Evolutionary conservation across 1,140 invertebrate species (phyloP).

Genomic region (Trichomalopsis sarcophagae): DNA sequence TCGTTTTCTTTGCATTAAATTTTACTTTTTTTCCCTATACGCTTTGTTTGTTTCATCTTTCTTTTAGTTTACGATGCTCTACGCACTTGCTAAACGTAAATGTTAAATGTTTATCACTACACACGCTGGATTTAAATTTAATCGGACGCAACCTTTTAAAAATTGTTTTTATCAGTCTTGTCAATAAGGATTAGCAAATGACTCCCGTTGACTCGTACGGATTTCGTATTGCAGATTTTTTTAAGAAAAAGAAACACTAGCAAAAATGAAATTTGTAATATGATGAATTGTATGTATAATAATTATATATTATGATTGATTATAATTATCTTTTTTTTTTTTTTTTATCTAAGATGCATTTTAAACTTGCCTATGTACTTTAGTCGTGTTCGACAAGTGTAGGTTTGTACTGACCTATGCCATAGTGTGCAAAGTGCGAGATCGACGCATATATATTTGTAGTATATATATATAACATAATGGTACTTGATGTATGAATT

Average conservation of each 20-base stretch:
- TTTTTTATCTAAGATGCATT: not conserved
- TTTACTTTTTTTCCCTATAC: no score
- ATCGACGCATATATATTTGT: slow-evolving; percentile 57
- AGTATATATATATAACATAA: slow-evolving; percentile 59
- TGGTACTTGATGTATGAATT: slow-evolving; percentile 40
- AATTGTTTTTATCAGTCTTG: not conserved
- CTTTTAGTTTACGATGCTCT: no score
- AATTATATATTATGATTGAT: slow-evolving; percentile 11
- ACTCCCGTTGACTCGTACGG: slow-evolving; percentile 59
- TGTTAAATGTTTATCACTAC: no score
- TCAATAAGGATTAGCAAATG: not conserved
- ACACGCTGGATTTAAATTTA: not conserved
- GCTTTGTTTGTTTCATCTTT: no score
- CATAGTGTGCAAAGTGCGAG: slow-evolving; percentile 39
- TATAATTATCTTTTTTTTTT: not conserved
- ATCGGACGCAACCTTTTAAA: not conserved
- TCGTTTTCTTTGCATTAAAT: no score
- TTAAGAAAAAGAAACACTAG: not conserved
- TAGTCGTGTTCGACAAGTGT: not conserved
- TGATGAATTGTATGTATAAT: slow-evolving; percentile 30
- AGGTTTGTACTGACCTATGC: not conserved
- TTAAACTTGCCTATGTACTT: slow-evolving; percentile 29
- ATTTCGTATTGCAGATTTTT: not conserved
- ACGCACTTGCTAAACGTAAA: no score
- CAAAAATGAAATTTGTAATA: slow-evolving; percentile 20